Percentiles rank a stretch among this genome's conserved stretches.
These are phyloP conservation scores for Protobothrops mucrosquamatus DNA, from an alignment of 2,113 vertebrate species.

Conservation along the genomic window DNA sequence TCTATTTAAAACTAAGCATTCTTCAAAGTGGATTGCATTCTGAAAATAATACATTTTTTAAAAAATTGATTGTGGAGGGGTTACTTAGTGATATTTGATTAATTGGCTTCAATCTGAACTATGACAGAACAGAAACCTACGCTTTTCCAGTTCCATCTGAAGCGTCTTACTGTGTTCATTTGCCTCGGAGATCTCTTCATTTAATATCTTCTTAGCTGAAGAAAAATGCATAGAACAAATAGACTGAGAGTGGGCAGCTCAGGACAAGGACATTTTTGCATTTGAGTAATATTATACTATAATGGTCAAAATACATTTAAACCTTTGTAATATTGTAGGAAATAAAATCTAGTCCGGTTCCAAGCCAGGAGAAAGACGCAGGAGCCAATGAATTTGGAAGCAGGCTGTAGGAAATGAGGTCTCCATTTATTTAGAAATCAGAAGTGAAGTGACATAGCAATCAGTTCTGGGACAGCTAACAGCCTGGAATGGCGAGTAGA, in stretches of 20 bases:
- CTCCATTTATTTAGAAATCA: no score
- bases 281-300: background rate
- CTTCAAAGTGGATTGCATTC: background rate
- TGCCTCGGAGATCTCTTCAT: slow-evolving; percentile 7
- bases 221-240: background rate
- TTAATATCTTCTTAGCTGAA: slow-evolving; percentile 14
- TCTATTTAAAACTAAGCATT: background rate
- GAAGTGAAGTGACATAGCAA: no score
- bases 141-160: slow-evolving; percentile 20
- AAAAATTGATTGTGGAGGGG: background rate
- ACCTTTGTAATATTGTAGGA: background rate
- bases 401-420: no score
- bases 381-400: no score
- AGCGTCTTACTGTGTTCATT: slow-evolving; percentile 3
- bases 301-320: background rate
- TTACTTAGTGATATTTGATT: background rate
- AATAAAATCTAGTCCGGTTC: no score
- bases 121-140: background rate
- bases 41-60: background rate
- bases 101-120: background rate
- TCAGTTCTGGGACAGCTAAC: no score
- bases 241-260: background rate
- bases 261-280: background rate
- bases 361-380: no score
- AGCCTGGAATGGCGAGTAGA: no score